A percentile compares a stretch with the other conserved stretches of the same genome.
These are phyloP conservation scores for Euglossa dilemma DNA, from an alignment of 1,140 invertebrate genomes.

Conservation along the genomic window DNA sequence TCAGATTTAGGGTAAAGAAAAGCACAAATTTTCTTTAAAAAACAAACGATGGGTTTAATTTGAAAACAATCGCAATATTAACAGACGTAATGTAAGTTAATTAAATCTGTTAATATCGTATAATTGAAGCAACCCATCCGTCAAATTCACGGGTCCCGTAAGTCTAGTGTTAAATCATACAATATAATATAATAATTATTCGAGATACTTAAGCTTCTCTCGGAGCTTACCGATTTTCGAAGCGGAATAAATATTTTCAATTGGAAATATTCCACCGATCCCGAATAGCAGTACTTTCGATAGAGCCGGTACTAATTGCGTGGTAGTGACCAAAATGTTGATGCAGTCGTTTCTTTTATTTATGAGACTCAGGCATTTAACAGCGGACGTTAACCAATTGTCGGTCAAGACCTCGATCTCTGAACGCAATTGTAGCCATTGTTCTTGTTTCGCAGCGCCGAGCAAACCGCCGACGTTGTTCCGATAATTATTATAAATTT, in stretches of 20 bases:
- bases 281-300: conserved; percentile 97
- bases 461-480: conserved; percentile 93
- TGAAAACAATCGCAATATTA: no score
- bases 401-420: conserved; percentile 96
- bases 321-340: conserved; percentile 97
- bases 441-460: conserved; percentile 92
- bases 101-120: no score
- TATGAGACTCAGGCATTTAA: conserved; percentile 96
- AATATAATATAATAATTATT: background rate
- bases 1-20: no score
- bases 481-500: conserved; percentile 96
- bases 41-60: no score
- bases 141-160: no score
- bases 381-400: conserved; percentile 95
- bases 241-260: no score
- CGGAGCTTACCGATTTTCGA: conserved; percentile 94
- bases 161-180: no score
- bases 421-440: conserved; percentile 95
- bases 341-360: conserved; percentile 95
- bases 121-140: no score
- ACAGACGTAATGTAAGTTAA: no score
- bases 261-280: conserved; percentile 95
- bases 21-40: no score
- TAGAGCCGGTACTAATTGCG: conserved; percentile 95
- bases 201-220: background rate